Base-by-base conservation (phyloP, 2,888 invertebrate genomes). In the Nomada fabriciana region DNA sequence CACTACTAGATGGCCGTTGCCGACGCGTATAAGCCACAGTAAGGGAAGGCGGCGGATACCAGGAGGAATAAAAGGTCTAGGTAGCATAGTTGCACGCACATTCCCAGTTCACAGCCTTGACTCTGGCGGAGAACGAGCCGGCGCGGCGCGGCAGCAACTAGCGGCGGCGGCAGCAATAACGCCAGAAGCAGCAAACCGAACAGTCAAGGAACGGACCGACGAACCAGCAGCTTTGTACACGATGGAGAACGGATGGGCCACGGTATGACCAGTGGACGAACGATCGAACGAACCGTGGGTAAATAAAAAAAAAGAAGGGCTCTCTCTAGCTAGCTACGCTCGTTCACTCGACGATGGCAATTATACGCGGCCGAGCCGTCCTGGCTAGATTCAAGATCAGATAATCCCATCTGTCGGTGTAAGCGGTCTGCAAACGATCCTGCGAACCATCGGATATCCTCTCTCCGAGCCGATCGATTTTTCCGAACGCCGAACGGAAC, bases 1-100 rank as follows among this genome's bases (percentile, higher is more conserved):
- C 86, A 83, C 84, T 81, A 87, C 88, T 88, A 89, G 90, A 89
- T 82, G 85, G 87, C 74, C 79, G 76, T 76, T 86, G 86, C 86
- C 87, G 85, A 76, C 87, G 86, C 85, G 84, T 89, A 86, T 87
- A 89, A 85, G 85, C 84, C 82, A 82, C 84, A 73, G 86, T 76
- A 86, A 87, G 86, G 83, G 76, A 77, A 77, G 78, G 75, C 76
- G 74, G 79, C 84, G 86, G 88, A 90, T 86, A 87, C 89, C 88
- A 86, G 82, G 88, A 91, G 89, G 88, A 90, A 90, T 90, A 90
- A 90, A 90, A 90, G 89, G 86, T 90, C 88, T 88, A 88, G 88
- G 91, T 92, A 92, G 92, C 92, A 93, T 92, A 93, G 93, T 90
- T 92, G 92, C 92, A 93, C 93, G 93, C 93, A 92, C 93, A 91